A percentile compares a stretch with the other conserved stretches of the same genome.
These are phyloP conservation scores for Protomyctophum bolini DNA, from an alignment of 2,113 vertebrate species.

Conservation along the genomic window DNA sequence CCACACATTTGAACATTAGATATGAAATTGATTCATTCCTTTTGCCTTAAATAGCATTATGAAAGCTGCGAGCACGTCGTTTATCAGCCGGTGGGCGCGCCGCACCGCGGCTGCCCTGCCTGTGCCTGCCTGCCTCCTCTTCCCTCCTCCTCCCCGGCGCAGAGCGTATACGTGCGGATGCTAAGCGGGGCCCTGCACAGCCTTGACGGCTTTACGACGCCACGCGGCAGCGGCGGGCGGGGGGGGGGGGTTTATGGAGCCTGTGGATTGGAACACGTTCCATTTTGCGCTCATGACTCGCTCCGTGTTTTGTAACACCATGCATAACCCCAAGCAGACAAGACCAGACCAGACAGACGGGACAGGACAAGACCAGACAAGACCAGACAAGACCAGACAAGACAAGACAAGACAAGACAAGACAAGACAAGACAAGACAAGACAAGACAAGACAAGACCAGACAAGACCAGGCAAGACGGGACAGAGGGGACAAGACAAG, in stretches of 20 bases:
- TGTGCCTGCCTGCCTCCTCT: neutral
- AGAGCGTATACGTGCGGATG: slow-evolving; percentile 45
- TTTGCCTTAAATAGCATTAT: slow-evolving; percentile 65
- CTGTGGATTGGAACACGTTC: slow-evolving; percentile 36
- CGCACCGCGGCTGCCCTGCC: too few species aligned
- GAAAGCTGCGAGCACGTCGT: slow-evolving; percentile 49
- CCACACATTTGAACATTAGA: slow-evolving; percentile 69
- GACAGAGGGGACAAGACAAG: too few species aligned
- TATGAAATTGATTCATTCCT: slow-evolving; percentile 72
- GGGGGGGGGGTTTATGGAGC: slow-evolving; percentile 51
- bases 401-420: neutral
- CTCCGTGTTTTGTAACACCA: slow-evolving; percentile 40
- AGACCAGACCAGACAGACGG: too few species aligned
- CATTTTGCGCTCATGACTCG: slow-evolving; percentile 69
- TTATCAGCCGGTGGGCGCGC: slow-evolving; percentile 51
- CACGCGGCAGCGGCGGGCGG: slow-evolving; percentile 11
- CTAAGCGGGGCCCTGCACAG: slow-evolving; percentile 9
- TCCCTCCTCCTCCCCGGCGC: neutral
- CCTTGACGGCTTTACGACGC: slow-evolving; percentile 40
- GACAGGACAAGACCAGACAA: too few species aligned
- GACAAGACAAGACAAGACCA: too few species aligned
- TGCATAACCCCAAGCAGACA: slow-evolving; percentile 32
- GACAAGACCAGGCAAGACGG: too few species aligned
- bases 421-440: too few species aligned
- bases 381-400: neutral